Percentiles rank a stretch among this genome's conserved stretches.
Evolutionary conservation across 2,113 vertebrate genomes (phyloP).

Genomic region (Oceanodroma tethys): DNA sequence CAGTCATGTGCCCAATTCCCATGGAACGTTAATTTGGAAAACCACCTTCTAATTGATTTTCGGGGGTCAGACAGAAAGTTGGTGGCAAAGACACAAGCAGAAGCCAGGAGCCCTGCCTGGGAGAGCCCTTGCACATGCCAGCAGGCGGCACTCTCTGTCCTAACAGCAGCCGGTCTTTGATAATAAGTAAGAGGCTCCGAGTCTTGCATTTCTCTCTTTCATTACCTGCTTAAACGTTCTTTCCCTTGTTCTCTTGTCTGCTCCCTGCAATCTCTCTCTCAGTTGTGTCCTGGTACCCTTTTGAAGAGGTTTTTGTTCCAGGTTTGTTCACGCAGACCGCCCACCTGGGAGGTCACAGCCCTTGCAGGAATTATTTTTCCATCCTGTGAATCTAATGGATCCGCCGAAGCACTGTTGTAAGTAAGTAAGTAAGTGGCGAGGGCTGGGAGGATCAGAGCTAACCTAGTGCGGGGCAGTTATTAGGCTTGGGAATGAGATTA

Average conservation of each 20-base stretch:
- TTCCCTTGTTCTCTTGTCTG: not conserved
- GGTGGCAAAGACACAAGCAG: not conserved
- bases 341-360: not conserved
- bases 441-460: not conserved
- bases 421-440: not conserved
- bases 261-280: not conserved
- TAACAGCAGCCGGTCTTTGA: not conserved
- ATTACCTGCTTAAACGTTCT: not conserved
- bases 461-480: not conserved
- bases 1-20: not conserved
- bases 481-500: not conserved
- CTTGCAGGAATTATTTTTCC: not conserved
- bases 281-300: not conserved
- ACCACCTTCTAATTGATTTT: not conserved
- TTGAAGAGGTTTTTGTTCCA: not conserved
- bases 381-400: not conserved
- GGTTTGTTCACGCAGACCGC: accelerated
- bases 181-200: not conserved
- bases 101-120: not conserved
- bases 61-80: not conserved
- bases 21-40: not conserved
- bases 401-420: not conserved
- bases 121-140: not conserved
- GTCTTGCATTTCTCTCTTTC: not conserved
- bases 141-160: conserved; percentile 11